Evolutionary conservation across 2,113 vertebrate genomes (phyloP).

Genomic region (Scophthalmus maximus): DNA sequence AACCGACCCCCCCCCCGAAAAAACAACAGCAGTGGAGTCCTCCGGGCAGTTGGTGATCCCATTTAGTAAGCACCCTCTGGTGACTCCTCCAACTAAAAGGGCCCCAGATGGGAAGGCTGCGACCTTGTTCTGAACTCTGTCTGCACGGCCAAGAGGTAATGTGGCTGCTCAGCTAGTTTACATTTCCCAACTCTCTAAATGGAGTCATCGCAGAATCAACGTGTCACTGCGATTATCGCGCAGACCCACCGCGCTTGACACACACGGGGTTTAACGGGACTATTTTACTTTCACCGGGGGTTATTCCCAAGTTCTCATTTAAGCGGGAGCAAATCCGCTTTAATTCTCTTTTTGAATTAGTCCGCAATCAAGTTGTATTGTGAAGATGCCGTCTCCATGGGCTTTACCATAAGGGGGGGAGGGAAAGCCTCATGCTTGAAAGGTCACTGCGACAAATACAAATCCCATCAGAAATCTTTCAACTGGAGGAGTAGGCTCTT

Average conservation of each 20-base stretch:
- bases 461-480: too few species aligned
- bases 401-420: too few species aligned
- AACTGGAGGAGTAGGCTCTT: too few species aligned
- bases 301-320: neutral
- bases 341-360: slow-evolving; percentile 6
- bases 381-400: neutral
- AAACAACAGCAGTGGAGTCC: slow-evolving; percentile 56
- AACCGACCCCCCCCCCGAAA: too few species aligned
- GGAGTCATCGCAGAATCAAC: slow-evolving; percentile 7
- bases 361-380: slow-evolving; percentile 24
- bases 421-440: too few species aligned
- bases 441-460: too few species aligned
- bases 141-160: slow-evolving; percentile 58
- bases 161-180: slow-evolving; percentile 52
- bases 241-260: slow-evolving; percentile 3
- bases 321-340: too few species aligned
- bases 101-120: slow-evolving; percentile 70
- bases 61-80: slow-evolving; percentile 71
- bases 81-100: slow-evolving; percentile 69
- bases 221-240: slow-evolving; percentile 7
- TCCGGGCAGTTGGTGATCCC: slow-evolving; percentile 72
- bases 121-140: slow-evolving; percentile 70
- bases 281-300: neutral
- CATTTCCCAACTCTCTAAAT: slow-evolving; percentile 43
- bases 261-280: neutral